Evolutionary conservation across 2,113 vertebrate genomes (phyloP), one percentile per base, ranked within the genome.

Genomic region (Motacilla tschutschensis): DNA sequence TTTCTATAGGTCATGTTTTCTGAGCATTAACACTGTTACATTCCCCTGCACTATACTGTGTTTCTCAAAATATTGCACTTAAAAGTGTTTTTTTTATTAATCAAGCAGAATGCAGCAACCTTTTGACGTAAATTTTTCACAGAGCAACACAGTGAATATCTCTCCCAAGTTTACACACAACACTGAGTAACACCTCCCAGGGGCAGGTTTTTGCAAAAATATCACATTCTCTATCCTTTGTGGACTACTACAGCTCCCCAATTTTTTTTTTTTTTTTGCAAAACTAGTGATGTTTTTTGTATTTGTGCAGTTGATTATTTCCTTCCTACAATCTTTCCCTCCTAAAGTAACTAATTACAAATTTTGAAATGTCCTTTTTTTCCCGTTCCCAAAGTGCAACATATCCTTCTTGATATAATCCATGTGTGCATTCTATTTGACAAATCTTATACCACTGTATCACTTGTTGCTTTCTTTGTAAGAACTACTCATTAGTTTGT

Each of bases 391-490:
- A 41, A 59, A 50, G n/a, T 22, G 8, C 21, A 36, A 12, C 4
- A 4, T 13, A 2, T 73, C 33, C 16, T 26, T 6, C 26, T 40
- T 0, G 0, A 38, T 55, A 41, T 60, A 11, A 72, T 24, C 41
- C 18, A 53, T 5, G 11, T 31, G 8, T 31, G 14, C 25, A 7
- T 62, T 58, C 3, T 40, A 14, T 58, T 74, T 70, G 36, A 17
- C 9, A 48, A 20, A 46, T 29, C 14, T 65, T 47, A 26, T 9
- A 51, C 5, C 73, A 55, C 8, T 71, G 8, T 26, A 33, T 78
- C 28, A 46, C 31, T 51, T 58, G 7, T 28, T 71, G 11, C 6
- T 74, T 81, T 62, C 51, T 66, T 44, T 58, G 19, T 74, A 62
- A 62, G 9, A 7, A 15, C 21, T 43, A 11, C 16, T 60, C 18